Percentiles rank a stretch among this genome's conserved stretches.
phyloP scores from a whole-genome alignment of 2,888 invertebrate genomes.

The Zaprionus lineosus region DNA sequence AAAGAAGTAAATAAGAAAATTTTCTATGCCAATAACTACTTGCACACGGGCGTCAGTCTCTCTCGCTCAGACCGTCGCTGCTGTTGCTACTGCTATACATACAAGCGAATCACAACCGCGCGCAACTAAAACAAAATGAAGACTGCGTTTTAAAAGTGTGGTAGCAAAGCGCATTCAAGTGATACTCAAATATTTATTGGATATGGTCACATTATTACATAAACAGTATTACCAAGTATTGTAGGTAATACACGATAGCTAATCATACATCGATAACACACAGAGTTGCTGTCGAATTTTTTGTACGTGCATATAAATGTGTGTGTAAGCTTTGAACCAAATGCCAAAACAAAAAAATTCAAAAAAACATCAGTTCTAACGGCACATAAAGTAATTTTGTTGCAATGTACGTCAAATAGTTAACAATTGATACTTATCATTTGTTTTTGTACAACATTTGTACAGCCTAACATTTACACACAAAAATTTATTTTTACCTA shows the following conservation, averaged over 20 bases:
- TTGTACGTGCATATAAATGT: neutral
- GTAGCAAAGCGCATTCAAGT: constrained; percentile 1
- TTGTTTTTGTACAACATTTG: constrained; percentile 10
- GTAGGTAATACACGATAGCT: neutral
- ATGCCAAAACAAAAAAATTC: constrained; percentile 26
- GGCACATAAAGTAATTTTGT: constrained; percentile 6
- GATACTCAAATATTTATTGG: neutral
- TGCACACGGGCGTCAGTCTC: constrained; percentile 48
- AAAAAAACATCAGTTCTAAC: constrained; percentile 23
- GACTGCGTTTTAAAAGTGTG: constrained; percentile 32
- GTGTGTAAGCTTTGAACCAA: constrained; percentile 23
- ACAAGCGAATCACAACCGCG: constrained; percentile 41
- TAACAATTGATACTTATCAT: constrained; percentile 23
- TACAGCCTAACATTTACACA: neutral
- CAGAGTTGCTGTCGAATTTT: constrained; percentile 11
- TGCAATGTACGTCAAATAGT: constrained; percentile 5
- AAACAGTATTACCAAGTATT: neutral
- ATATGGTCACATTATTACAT: constrained; percentile 17
- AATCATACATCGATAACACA: constrained; percentile 5
- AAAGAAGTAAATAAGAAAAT: constrained; percentile 60
- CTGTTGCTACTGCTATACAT: constrained; percentile 25
- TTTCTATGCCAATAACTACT: constrained; percentile 46
- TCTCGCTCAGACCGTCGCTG: constrained; percentile 46
- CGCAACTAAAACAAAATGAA: constrained; percentile 53
- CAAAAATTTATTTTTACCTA: constrained; percentile 3